These are phyloP conservation scores for Euproctis similis DNA, from an alignment of 2,888 invertebrate genomes.

Conservation along the genomic window DNA sequence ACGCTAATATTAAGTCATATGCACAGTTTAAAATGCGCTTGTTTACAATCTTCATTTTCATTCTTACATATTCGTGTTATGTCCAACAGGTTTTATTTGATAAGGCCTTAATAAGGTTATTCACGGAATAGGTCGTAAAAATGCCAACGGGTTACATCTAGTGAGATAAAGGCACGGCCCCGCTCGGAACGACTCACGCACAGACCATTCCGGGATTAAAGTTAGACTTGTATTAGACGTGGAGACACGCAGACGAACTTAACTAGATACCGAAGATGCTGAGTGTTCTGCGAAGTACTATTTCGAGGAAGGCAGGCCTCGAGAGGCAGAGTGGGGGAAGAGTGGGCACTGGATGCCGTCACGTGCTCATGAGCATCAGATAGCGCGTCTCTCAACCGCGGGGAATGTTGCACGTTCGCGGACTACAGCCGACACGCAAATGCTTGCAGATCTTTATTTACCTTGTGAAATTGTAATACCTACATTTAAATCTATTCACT, in stretches of 20 bases:
- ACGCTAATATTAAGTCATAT: too few species aligned
- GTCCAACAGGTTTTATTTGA: constrained; percentile 20
- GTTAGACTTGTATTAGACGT: constrained; percentile 32
- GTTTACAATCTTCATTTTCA: not conserved
- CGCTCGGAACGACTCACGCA: constrained; percentile 41
- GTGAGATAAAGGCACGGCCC: constrained; percentile 31
- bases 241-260: constrained; percentile 27
- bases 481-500: constrained; percentile 7
- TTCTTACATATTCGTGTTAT: constrained; percentile 14
- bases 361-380: constrained; percentile 60
- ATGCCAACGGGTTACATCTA: constrained; percentile 26
- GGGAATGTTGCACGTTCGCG: constrained; percentile 38
- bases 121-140: constrained; percentile 28
- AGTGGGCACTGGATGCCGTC: constrained; percentile 43
- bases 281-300: constrained; percentile 22
- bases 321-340: constrained; percentile 11
- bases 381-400: constrained; percentile 29
- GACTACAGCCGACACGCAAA: constrained; percentile 32
- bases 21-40: not conserved
- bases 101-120: constrained; percentile 24
- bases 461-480: constrained; percentile 17
- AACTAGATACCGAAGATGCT: constrained; percentile 16
- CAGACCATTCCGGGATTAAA: constrained; percentile 32
- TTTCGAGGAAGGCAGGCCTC: constrained; percentile 28
- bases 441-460: constrained; percentile 24